Evolutionary conservation across 2,888 invertebrate genomes (phyloP), one percentile per base, ranked within the genome.

Genomic region (Nudaria mundana): DNA sequence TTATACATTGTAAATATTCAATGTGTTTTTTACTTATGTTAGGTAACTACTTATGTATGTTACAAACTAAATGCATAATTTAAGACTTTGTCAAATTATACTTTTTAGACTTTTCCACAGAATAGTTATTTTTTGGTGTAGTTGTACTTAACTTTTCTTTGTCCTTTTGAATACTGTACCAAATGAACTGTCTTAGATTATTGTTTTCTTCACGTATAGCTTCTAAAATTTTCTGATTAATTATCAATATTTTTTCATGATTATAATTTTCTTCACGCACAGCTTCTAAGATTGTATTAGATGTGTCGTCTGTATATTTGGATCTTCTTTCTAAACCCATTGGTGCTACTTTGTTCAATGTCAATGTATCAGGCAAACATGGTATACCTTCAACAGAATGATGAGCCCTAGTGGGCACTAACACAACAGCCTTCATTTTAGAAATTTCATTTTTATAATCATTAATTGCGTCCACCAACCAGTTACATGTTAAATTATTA

Each of bases 381-480:
- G 85, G 77, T 14, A 87, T 78, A 1, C 81, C 81, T 39, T 80
- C 76, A n/a, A 88, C 37, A 0, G 82, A 72, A 49, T 73, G 46
- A 0, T 59, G 67, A 0, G 51, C 41, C 3, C 52, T 40, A 0
- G 52, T 44, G 0, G 49, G 33, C 1, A 64, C 54, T 0, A 69
- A 23, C 1, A 72, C 76, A 0, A 60, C 40, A 0, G 83, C 86
- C 13, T 54, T 65, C 71, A 86, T 81, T 44, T 61, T 81, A 0
- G 84, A 76, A 43, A 70, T 83, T 0, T 83, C 84, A 48, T 76
- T 82, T 6, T 81, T 70, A 32, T 55, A 79, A 47, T 85, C 77
- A 2, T 41, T 71, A 23, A 88, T 43, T 0, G 76, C 82, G 5
- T 49, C 56, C 0, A 66, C 66, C 20, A 88, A 49, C 86, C 86